Evolutionary conservation across 2,888 invertebrate species (phyloP).

Genomic region (Drosophila prolongata): DNA sequence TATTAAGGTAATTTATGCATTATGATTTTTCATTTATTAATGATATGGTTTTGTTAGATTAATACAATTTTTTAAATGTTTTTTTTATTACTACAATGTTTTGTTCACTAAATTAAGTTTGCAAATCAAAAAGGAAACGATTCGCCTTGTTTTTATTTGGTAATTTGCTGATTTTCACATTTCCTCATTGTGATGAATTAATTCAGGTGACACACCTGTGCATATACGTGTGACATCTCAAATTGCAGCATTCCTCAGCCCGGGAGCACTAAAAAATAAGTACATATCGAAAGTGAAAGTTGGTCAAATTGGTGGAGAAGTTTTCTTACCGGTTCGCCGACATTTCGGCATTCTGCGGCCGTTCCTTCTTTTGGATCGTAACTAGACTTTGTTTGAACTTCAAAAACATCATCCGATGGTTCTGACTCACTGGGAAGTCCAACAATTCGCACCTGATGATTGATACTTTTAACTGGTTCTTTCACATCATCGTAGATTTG

Average conservation of each 20-base stretch:
- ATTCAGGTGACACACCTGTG: constrained; percentile 82
- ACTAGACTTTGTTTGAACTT: neutral
- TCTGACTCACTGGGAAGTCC: constrained; percentile 16
- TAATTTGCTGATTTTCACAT: constrained; percentile 11
- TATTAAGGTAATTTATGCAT: neutral
- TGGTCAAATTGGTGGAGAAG: neutral
- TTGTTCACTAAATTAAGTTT: neutral
- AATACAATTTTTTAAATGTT: no score
- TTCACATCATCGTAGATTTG: constrained; percentile 1
- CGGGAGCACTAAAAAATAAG: constrained; percentile 70
- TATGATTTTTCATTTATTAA: neutral
- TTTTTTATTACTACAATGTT: no score
- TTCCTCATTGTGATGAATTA: neutral
- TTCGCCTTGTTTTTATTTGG: neutral
- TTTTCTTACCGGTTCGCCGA: constrained; percentile 50
- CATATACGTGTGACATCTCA: constrained; percentile 80
- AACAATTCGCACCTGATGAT: neutral
- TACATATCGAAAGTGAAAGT: constrained; percentile 13
- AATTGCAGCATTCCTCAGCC: constrained; percentile 77
- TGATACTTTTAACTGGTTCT: neutral
- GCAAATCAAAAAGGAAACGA: neutral
- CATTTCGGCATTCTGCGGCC: neutral
- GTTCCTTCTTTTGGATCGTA: no score
- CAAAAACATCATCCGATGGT: neutral
- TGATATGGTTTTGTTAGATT: no score